These are phyloP conservation scores for Drosophila siamana DNA, from an alignment of 2,888 invertebrate genomes.

Conservation along the genomic window DNA sequence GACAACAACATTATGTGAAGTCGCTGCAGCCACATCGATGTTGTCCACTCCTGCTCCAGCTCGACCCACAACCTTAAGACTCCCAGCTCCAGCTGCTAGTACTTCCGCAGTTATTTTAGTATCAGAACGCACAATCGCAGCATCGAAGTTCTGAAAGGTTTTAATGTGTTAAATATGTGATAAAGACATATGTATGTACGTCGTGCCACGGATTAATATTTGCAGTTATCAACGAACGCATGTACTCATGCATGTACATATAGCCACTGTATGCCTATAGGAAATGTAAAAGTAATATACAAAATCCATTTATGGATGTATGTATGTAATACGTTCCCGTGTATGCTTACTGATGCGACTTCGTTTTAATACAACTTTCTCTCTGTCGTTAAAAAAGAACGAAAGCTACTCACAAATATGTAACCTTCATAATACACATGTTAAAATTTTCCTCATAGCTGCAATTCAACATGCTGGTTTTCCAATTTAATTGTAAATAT, in stretches of 20 bases:
- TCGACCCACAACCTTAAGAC: constrained; percentile 95
- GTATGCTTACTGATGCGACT: background rate
- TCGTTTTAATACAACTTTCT: background rate
- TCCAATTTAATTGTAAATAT: too few relatives aligned
- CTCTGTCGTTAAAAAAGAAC: background rate
- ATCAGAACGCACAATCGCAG: constrained; percentile 96
- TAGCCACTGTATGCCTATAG: too few relatives aligned
- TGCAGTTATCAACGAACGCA: too few relatives aligned
- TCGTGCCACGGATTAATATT: background rate
- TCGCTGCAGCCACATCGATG: constrained; percentile 95
- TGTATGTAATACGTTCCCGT: too few relatives aligned
- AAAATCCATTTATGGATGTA: too few relatives aligned
- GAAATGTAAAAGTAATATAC: too few relatives aligned
- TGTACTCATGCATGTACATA: too few relatives aligned
- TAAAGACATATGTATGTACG: too few relatives aligned
- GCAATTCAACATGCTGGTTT: background rate
- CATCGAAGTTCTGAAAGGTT: constrained; percentile 92
- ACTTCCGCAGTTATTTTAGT: constrained; percentile 97
- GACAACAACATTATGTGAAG: constrained; percentile 93
- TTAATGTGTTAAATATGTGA: constrained; percentile 28
- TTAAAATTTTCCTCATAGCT: background rate
- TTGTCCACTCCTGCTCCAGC: constrained; percentile 99
- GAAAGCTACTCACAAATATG: background rate
- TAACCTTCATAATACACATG: background rate
- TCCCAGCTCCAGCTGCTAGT: constrained; percentile 89